Evolutionary conservation across 2,113 vertebrate genomes (phyloP), one percentile per base, ranked within the genome.

Genomic region (Microtus ochrogaster): DNA sequence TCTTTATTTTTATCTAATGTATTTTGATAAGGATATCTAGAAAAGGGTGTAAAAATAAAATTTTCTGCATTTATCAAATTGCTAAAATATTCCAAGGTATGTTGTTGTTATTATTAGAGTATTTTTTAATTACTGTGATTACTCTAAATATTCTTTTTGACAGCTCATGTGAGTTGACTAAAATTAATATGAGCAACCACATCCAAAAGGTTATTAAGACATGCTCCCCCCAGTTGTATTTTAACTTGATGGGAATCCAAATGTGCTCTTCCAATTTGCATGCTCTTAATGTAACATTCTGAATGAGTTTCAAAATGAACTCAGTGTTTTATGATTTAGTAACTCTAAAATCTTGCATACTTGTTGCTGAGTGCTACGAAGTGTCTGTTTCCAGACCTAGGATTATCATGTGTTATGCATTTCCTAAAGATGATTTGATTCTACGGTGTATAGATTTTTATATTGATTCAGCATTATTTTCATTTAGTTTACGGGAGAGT

Each of bases 401-500:
- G 96, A 68, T 97, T 95, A 92, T 92, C 94, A 24, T 95, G 83
- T 92, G 63, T 94, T 96, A 47, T 1, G 74, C 81, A 14, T 98
- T 98, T 97, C 79, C 94, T 98, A 98, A 97, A 98, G 95, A 66
- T 96, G 92, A 90, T 98, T 98, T 98, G 97, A 96, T 97, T 97
- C 96, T 97, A 8, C 85, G 66, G 88, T 95, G 94, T 93, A 97
- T 68, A 92, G 65, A 82, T 96, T 95, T 95, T 96, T 95, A 94
- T 98, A 98, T 97, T 98, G 98, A 98, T 98, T 98, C 97, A 96
- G 97, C 97, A 0, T 97, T 98, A 97, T 98, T 98, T 98, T 97
- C 98, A 91, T 98, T 98, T 98, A 98, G 98, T 98, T 98, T 98
- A 98, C 97, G 98, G 97, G 97, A 98, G 97, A 98, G 97, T 98